Conservation (phyloP, 2,113 vertebrate species). For the Synchiropus splendidus region DNA sequence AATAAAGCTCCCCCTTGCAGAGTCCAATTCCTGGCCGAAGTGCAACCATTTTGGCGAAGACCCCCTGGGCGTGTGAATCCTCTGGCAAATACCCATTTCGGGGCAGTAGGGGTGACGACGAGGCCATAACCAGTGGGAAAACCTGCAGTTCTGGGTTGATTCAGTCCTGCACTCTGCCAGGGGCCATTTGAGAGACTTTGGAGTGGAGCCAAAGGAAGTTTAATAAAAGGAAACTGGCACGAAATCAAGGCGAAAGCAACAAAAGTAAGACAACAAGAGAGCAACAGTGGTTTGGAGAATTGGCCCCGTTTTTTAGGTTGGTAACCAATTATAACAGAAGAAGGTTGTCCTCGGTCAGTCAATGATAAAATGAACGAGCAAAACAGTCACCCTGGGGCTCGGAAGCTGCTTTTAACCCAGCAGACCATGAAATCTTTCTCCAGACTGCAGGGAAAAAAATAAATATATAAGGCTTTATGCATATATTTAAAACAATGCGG, state of each 20-base stretch:
- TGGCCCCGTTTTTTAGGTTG: constrained; percentile 29
- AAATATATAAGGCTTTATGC: constrained; percentile 17
- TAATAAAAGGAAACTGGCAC: constrained; percentile 37
- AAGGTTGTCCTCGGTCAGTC: constrained; percentile 53
- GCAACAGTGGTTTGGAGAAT: constrained; percentile 23
- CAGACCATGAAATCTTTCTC: constrained; percentile 49
- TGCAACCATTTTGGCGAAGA: constrained; percentile 39
- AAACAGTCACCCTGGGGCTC: constrained; percentile 41
- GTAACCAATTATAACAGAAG: constrained; percentile 38
- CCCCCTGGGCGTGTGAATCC: constrained; percentile 47
- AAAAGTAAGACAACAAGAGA: constrained; percentile 26
- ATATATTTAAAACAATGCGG: too few relatives aligned
- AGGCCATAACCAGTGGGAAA: constrained; percentile 30
- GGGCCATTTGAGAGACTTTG: constrained; percentile 39
- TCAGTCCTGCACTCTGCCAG: constrained; percentile 25
- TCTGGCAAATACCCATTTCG: constrained; percentile 39
- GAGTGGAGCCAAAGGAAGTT: constrained; percentile 29
- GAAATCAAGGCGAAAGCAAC: constrained; percentile 28
- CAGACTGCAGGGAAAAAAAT: constrained; percentile 20
- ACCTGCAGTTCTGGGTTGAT: constrained; percentile 49
- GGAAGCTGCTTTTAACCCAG: constrained; percentile 47
- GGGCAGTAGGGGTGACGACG: constrained; percentile 36
- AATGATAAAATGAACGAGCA: constrained; percentile 41
- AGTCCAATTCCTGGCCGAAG: constrained; percentile 30
- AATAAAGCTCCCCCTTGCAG: constrained; percentile 28